Base-by-base conservation (phyloP, 1,140 invertebrate species). In the Orius insidiosus region DNA sequence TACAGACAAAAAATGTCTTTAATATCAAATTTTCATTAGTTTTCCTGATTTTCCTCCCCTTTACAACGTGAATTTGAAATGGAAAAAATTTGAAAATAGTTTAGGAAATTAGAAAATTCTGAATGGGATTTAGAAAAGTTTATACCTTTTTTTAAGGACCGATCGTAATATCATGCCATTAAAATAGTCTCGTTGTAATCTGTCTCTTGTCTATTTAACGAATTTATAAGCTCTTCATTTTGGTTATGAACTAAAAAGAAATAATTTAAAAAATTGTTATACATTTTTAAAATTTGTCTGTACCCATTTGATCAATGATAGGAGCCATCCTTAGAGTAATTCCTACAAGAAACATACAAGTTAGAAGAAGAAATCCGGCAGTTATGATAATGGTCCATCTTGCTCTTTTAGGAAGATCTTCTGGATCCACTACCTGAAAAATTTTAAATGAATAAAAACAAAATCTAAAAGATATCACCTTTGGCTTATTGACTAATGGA, bases 251-350 rank as follows among this genome's bases (percentile, higher is more conserved):
- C 55, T 58, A 50, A 50, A 56, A 54, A 31, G 45, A 15, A 47
- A 32, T 15, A 19, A 11, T 41, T 16, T 24, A 38, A 35, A 24
- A 13, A 16, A 41, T 6, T 14, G 9, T 35, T 8, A 34, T 34
- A 4, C 2, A 13, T 31, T 2, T 36, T 10, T 6, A 46, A 34
- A 46, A 6, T 36, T 7, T 7, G 3, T 35, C 35, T 31, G 9
- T 62, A 90, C 85, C 85, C 76, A 90, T 85, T 58, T 89, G 84
- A 58, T 90, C 86, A 53, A 90, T 90, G 42, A 90, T 76, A 1
- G 86, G 86, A 2, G 85, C 85, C 80, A 90, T 86, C 31, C 85
- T 65, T 2, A 90, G 65, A 0, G 85, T 90, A 33, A 88, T 76
- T 1, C 85, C 85, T n/a, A 90, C 85, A 13, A 89, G 66, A 44